A percentile compares a stretch with the other conserved stretches of the same genome.
Evolutionary conservation across 2,888 invertebrate species (phyloP).

Genomic region (Dynastes hyllus): DNA sequence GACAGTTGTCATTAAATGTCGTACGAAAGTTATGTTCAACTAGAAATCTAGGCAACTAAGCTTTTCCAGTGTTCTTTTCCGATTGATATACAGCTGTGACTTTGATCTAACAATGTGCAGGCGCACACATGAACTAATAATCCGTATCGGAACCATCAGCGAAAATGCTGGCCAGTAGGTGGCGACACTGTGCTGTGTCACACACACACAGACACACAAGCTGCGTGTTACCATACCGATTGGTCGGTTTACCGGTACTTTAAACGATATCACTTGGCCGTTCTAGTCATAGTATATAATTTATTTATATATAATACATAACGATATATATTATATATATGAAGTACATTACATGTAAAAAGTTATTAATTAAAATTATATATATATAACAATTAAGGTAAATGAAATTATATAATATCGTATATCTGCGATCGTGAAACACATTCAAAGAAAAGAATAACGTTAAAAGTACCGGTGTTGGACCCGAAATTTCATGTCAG

Average conservation of each 20-base stretch:
- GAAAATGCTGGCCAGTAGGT: slow-evolving; percentile 55
- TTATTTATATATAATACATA: slow-evolving; percentile 13
- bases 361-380: slow-evolving; percentile 28
- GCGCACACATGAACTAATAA: slow-evolving; percentile 70
- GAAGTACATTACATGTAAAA: slow-evolving; percentile 16
- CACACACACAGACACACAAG: slow-evolving; percentile 36
- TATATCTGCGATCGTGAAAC: neutral
- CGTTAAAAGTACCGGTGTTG: slow-evolving; percentile 57
- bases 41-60: neutral
- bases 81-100: slow-evolving; percentile 44
- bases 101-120: slow-evolving; percentile 64
- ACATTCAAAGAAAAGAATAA: slow-evolving; percentile 29
- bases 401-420: slow-evolving; percentile 20
- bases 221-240: slow-evolving; percentile 40
- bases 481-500: slow-evolving; percentile 61
- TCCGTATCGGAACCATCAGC: slow-evolving; percentile 70
- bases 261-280: slow-evolving; percentile 51
- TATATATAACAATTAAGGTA: slow-evolving; percentile 19
- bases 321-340: slow-evolving; percentile 37
- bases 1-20: neutral
- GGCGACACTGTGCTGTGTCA: slow-evolving; percentile 39
- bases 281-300: slow-evolving; percentile 53
- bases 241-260: slow-evolving; percentile 50
- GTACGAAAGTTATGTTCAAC: neutral
- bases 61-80: neutral